Base-by-base conservation (phyloP, 2,888 invertebrate species). In the Heliothis peltigera region DNA sequence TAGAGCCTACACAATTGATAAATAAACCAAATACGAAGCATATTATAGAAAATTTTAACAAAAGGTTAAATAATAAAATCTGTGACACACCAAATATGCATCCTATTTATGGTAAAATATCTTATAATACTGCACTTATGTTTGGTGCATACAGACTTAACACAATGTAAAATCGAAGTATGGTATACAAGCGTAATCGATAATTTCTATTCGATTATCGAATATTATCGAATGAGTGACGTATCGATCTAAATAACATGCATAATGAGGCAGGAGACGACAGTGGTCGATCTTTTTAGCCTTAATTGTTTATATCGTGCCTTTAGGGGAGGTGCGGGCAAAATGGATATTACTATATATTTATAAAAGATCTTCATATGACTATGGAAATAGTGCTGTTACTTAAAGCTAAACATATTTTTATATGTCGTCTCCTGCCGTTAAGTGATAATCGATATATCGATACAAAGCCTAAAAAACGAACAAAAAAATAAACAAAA, bases 371-470 rank as follows among this genome's bases (percentile, higher is more conserved):
- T n/a, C 7, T 6, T 42, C 17, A 3, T 35, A 15, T 15, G 39
- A 15, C 39, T n/a, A 5, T n/a, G 15, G n/a, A 39, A 39, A 39
- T 0, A 39, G 42, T 42, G 42, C 42, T 42, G 17, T 42, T 21
- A 21, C 4, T 44, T 19, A 44, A n/a, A 44, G 44, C 17, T 44
- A 44, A 46, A 46, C 21, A 4, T 21, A 46, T 12, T 4, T 25
- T 10, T 22, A n/a, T 22, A 39, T 70, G 51, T 51, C 54, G n/a
- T 44, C 72, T 76, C 53, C 17, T 46, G n/a, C 18, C 39, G 32
- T n/a, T 15, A 1, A 25, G n/a, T 10, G 22, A 48, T 12, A 43
- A 53, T 39, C 47, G 0, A 48, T 54, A 21, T 5, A 60, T 19
- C 5, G 10, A 48, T 43, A 39, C 59, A 48, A 77, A 72, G 60